Base-by-base conservation (phyloP, 2,797 vertebrate species). In the Rhinoraja longicauda region DNA sequence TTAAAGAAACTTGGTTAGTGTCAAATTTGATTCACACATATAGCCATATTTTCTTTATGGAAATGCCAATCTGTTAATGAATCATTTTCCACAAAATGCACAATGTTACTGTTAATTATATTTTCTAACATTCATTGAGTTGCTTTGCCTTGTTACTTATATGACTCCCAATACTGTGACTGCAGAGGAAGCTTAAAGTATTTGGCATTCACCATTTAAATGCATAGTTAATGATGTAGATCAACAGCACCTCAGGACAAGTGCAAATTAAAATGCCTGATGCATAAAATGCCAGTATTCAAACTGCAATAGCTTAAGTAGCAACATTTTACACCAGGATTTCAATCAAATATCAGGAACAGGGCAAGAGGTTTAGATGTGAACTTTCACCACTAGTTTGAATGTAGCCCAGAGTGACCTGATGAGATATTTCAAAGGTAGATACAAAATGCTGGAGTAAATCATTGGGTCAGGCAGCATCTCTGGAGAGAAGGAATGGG, bases 1-100 rank as follows among this genome's bases (percentile, higher is more conserved):
- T 90, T 75, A 57, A 67, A 88, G 13, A 92, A 75, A 53, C 10
- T 53, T 7, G 39, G 75, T 29, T 39, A n/a, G 26, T 70, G 7
- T 75, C 45, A 4, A 92, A 57, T 0, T 13, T 53, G 12, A 92
- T 92, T 92, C 45, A 29, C 21, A 75, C 12, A 26, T 10, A 29
- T 91, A 53, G 8, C 3, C 8, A 13, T 70, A 4, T 73, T 91
- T 91, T 90, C 39, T 82, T 45, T 4, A 88, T 88, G n/a, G 84
- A 36, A 36, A 88, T 73, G 53, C 70, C 12, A 90, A 92, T 73
- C 90, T 53, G 36, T 92, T 92, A 73, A 53, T 91, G 36, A 75
- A 73, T 17, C 9, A 75, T n/a, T 73, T 92, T 57, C 70, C 70
- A 92, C 90, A 92, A 21, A 92, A 92, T 92, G 70, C 90, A 92